Evolutionary conservation across 2,113 vertebrate species (phyloP), one percentile per base, ranked within the genome.

Genomic region (Myotis davidii): DNA sequence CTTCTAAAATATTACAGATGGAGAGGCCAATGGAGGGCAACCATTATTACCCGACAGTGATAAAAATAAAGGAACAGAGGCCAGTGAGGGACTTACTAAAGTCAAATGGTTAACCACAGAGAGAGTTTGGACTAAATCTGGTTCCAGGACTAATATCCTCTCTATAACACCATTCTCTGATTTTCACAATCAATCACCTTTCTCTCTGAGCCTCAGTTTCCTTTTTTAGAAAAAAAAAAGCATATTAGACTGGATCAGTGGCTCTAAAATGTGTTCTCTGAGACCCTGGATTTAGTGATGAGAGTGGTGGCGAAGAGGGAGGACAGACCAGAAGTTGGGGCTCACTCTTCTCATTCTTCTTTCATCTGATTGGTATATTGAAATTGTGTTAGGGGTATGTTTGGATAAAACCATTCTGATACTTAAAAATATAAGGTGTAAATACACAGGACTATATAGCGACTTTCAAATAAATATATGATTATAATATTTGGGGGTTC

Each of bases 1-100:
- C 21, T 95, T 92, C 23, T 90, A 79, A 95, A 96, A 59, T 79
- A 56, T 32, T 93, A 70, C 18, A 88, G 45, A 59, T 61, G 27
- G 12, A 79, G 87, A 52, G 42, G 20, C 10, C 42, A 23, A 10
- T 90, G 37, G 37, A 93, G 81, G 42, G n/a, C 54, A 76, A 77
- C 5, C n/a, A n/a, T 87, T 84, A 25, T 2, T 85, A 39, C 4
- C 42, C 23, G 27, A 45, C n/a, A 56, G 29, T 32, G 69, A n/a
- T 79, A 65, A 70, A 94, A 86, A 32, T 45, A 52, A 65, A 87
- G 10, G 16, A 37, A 61, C 6, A 74, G 48, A 85, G 25, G 39
- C 20, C 14, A 76, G 25, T 37, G 48, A 27, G 39, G 52, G 18
- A 72, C 20, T 90, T 91, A 3, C 5, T 2, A 42, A 86, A 59